Conservation (phyloP, 2,113 vertebrate species). For the Salvator merianae region DNA sequence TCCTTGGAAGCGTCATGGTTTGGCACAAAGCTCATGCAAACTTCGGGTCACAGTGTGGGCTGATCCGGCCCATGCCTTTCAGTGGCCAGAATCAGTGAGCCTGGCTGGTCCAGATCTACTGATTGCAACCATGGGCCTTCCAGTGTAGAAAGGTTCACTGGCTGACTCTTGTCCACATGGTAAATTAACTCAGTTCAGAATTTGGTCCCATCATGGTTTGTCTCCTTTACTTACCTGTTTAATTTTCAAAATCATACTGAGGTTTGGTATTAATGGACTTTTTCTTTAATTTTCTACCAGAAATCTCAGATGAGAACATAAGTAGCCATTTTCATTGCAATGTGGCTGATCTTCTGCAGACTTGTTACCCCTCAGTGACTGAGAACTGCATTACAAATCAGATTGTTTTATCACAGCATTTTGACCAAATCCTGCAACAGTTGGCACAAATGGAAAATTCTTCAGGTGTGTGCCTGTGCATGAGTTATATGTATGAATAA, state of each 20-base stretch:
- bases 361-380: slow-evolving; percentile 79
- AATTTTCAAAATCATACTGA: not conserved
- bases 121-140: too few relatives aligned
- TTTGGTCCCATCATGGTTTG: not conserved
- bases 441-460: slow-evolving; percentile 74
- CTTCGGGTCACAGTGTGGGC: too few relatives aligned
- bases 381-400: slow-evolving; percentile 83
- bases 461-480: slow-evolving; percentile 73
- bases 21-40: too few relatives aligned
- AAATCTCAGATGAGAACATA: slow-evolving; percentile 74
- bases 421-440: slow-evolving; percentile 80
- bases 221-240: not conserved
- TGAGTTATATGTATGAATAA: not conserved
- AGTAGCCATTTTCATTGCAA: slow-evolving; percentile 80
- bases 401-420: slow-evolving; percentile 76
- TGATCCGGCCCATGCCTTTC: too few relatives aligned
- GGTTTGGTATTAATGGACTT: not conserved
- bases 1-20: too few relatives aligned
- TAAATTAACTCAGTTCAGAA: not conserved
- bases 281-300: slow-evolving; percentile 55
- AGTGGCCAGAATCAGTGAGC: too few relatives aligned
- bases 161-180: too few relatives aligned
- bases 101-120: too few relatives aligned
- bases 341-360: slow-evolving; percentile 85
- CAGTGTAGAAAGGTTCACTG: too few relatives aligned